Evolutionary conservation across 2,113 vertebrate genomes (phyloP).

Genomic region (Datnioides undecimradiatus): DNA sequence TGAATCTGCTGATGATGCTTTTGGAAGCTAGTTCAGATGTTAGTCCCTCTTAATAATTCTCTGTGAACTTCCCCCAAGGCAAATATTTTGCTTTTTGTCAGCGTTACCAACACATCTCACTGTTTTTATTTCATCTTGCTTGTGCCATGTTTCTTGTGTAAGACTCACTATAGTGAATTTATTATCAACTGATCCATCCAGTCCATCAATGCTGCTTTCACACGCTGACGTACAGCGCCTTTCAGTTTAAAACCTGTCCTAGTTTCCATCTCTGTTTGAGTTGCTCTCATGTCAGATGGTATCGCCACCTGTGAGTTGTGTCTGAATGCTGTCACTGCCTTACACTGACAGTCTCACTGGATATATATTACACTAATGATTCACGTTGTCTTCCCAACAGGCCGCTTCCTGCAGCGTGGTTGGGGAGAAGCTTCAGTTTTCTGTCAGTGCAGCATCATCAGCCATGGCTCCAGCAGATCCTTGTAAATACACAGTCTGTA

Average conservation of each 20-base stretch:
- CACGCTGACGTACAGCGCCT: neutral
- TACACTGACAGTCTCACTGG: neutral
- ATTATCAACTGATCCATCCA: neutral
- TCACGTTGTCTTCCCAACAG: constrained; percentile 77
- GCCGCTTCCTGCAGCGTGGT: constrained; percentile 87
- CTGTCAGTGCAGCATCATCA: constrained; percentile 69
- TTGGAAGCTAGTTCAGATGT: constrained; percentile 6
- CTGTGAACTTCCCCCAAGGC: neutral
- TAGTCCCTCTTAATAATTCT: constrained; percentile 15
- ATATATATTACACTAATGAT: constrained; percentile 16
- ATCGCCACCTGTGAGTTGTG: neutral
- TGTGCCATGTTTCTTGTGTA: neutral
- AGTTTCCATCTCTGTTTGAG: neutral
- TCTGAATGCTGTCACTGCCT: neutral
- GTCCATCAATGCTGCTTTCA: neutral
- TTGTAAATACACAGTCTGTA: constrained; percentile 82
- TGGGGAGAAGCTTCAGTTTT: constrained; percentile 88
- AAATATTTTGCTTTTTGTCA: constrained; percentile 29
- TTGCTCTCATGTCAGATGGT: neutral
- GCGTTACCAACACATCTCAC: neutral
- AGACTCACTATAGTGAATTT: neutral
- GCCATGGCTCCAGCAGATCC: neutral
- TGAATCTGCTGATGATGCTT: neutral
- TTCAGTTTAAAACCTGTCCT: neutral
- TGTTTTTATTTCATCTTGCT: neutral